Evolutionary conservation across 2,113 vertebrate species (phyloP).

Genomic region (Dromiciops gliroides): DNA sequence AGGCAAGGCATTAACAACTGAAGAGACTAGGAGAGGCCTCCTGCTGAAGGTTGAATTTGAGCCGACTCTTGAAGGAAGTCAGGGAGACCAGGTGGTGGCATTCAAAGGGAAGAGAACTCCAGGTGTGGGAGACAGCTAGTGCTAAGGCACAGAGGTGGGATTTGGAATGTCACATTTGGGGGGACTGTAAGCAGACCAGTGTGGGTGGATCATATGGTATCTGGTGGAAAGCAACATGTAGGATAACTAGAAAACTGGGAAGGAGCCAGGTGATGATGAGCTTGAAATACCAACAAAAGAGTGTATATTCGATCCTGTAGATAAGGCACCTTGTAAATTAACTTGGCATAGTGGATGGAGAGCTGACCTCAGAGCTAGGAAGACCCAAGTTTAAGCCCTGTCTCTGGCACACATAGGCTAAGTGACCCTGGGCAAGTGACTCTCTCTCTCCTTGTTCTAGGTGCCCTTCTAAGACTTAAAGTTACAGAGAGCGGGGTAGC

Average conservation of each 20-base stretch:
- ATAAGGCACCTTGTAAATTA: neutral
- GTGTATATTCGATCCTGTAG: neutral
- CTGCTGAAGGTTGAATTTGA: neutral
- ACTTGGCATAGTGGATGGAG: neutral
- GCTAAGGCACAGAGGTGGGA: neutral
- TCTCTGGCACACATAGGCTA: neutral
- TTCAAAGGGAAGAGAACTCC: neutral
- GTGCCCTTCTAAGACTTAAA: neutral
- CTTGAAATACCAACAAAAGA: neutral
- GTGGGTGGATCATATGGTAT: neutral
- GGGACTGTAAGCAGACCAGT: neutral
- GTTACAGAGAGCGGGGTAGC: too few species aligned
- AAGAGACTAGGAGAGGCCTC: neutral
- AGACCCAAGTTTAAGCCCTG: neutral
- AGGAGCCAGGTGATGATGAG: neutral
- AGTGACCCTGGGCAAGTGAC: neutral
- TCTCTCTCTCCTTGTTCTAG: neutral
- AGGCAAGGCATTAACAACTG: neutral
- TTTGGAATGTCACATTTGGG: neutral
- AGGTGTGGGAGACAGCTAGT: neutral
- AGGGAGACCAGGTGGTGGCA: neutral
- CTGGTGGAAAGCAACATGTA: neutral
- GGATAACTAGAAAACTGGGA: neutral
- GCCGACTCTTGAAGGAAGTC: neutral
- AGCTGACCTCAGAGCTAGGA: neutral